Evolutionary conservation across 37 sponge, comb jelly and placozoan genomes (phyloP), one percentile per base, ranked within the genome.

Genomic region (Hormiphora californensis): DNA sequence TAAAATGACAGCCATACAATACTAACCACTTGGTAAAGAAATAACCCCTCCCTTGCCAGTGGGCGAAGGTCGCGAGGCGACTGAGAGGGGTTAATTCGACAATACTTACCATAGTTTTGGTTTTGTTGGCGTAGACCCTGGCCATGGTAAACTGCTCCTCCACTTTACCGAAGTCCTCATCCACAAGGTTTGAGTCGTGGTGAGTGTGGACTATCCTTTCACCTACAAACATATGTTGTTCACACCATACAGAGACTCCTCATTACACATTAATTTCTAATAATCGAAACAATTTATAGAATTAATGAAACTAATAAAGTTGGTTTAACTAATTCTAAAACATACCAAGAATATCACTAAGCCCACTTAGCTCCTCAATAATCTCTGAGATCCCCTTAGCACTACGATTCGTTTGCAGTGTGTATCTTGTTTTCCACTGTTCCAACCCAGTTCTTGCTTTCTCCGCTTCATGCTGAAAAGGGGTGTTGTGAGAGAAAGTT

Each of bases 111-210:
- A 73, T 33, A 15, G 81, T 73, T 73, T 73, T 73, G 25, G 81
- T 73, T 46, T 73, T 73, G 81, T 73, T 73, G 25, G 81, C 81
- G 81, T 73, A 73, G 1, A 44, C 28, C 22, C 69, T n/a, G 28
- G 85, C 67, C 67, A 40, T 62, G 69, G 73, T 40, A 85, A 78
- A 89, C 62, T 67, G 86, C 55, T 89, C 62, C 85, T 87, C 63
- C 81, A 89, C 89, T 37, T 69, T 54, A 21, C 53, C 25, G 43
- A 87, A 86, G 44, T 86, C 54, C 55, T 90, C 86, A 46, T 88
- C 87, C 5, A 89, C 21, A 27, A 78, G 68, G 30, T 85, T 73
- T 4, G 36, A 43, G 46, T 73, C 81, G n/a, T n/a, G n/a, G n/a
- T n/a, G n/a, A n/a, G n/a, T n/a, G 46, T 43, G 43, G 12, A 41